Base-by-base conservation (phyloP, 2,113 vertebrate species). In the Cercopithecus mona region DNA sequence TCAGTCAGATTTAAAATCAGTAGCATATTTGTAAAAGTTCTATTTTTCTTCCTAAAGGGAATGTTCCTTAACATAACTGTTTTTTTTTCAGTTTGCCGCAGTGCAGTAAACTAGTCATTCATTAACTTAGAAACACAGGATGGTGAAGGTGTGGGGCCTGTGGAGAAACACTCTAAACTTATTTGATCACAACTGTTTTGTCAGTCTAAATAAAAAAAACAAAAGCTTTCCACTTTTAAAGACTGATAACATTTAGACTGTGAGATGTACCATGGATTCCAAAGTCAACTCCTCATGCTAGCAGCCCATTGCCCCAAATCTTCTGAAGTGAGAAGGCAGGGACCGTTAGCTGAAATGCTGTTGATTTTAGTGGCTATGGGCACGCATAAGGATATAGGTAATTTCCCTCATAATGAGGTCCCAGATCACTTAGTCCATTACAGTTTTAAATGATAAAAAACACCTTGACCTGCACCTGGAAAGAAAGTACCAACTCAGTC, bases 391-490 rank as follows among this genome's bases (percentile, higher is more conserved):
- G 88, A 92, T 73, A 81, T 81, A 96, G 95, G 55, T 95, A 80
- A 97, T 96, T 83, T 96, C 81, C 22, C 81, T 73, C 78, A 94
- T 89, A 94, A 97, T 97, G 94, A 97, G 85, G 68, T 94, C 57
- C 32, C 93, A 92, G 94, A 91, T 96, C 82, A 81, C 52, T 90
- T 96, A 35, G 38, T 85, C 59, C 48, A 93, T 85, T 94, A 20
- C 75, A 96, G 90, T 96, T 97, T 94, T 86, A 96, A 97, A 66
- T 89, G 64, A 97, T 96, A 40, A 97, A 95, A 89, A 80, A 40
- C 45, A 95, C 92, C 83, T 94, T 96, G 85, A 92, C 88, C 82
- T 84, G 32, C 72, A 79, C 45, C 40, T 96, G 72, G 52, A 82
- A 72, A 80, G 50, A 38, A 66, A 93, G 66, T 75, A 48, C 81